A percentile compares a stretch with the other conserved stretches of the same genome.
These are phyloP conservation scores for Eristalis arbustorum DNA, from an alignment of 2,888 invertebrate species.

Conservation along the genomic window DNA sequence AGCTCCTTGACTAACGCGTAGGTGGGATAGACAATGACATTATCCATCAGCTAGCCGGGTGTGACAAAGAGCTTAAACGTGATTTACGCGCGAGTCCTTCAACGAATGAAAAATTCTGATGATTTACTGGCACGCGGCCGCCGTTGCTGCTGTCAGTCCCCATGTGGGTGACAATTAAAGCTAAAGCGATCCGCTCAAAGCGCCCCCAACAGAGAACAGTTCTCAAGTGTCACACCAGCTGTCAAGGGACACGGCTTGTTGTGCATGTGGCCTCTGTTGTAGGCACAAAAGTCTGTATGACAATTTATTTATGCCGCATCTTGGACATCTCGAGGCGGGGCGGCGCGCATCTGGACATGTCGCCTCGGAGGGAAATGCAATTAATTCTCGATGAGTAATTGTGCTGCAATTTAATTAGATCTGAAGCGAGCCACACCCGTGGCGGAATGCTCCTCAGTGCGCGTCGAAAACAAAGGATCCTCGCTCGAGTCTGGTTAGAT, in stretches of 20 bases:
- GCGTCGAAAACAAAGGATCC: conserved; percentile 40
- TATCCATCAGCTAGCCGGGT: conserved; percentile 4
- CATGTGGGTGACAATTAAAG: conserved; percentile 61
- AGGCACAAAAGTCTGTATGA: conserved; percentile 43
- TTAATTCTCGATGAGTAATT: conserved; percentile 55
- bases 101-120: conserved; percentile 53
- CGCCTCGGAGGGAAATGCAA: conserved; percentile 29
- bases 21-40: conserved; percentile 61
- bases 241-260: conserved; percentile 45
- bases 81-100: conserved; percentile 62
- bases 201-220: conserved; percentile 17
- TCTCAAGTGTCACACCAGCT: conserved; percentile 54
- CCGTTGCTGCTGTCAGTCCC: background rate
- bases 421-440: conserved; percentile 25
- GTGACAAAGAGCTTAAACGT: conserved; percentile 60
- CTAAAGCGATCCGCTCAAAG: background rate
- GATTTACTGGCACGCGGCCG: conserved; percentile 44
- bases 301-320: conserved; percentile 53
- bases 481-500: conserved; percentile 31
- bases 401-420: conserved; percentile 63
- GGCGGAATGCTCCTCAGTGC: conserved; percentile 3
- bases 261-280: background rate
- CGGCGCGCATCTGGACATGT: conserved; percentile 45
- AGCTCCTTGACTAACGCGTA: conserved; percentile 44
- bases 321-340: conserved; percentile 32